Conservation (phyloP, 1,140 invertebrate species). For the Pinna nobilis region DNA sequence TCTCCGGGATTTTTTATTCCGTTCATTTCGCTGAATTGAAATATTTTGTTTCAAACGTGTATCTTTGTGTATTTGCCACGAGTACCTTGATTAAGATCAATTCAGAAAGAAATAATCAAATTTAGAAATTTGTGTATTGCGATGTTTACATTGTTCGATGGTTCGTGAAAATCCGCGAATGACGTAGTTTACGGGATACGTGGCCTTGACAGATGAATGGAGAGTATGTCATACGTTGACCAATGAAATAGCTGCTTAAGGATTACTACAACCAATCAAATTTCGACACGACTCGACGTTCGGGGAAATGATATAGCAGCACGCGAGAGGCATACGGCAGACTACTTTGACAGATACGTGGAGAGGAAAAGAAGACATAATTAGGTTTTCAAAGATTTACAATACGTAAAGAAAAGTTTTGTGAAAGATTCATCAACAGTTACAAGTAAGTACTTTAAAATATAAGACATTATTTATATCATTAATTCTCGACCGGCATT, state of each 20-base stretch:
- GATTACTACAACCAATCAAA: constrained; percentile 16
- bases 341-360: constrained; percentile 16
- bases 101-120: too few relatives aligned
- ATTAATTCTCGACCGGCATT: too few relatives aligned
- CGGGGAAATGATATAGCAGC: not conserved
- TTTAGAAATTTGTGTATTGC: too few relatives aligned
- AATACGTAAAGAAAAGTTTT: not conserved
- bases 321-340: not conserved
- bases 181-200: constrained; percentile 14
- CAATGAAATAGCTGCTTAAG: constrained; percentile 6
- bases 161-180: constrained; percentile 8
- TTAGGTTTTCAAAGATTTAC: too few relatives aligned
- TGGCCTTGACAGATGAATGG: constrained; percentile 17
- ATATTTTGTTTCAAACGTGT: too few relatives aligned
- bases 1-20: too few relatives aligned
- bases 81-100: too few relatives aligned
- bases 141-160: too few relatives aligned
- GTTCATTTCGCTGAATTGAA: too few relatives aligned
- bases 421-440: not conserved
- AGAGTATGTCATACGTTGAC: not conserved
- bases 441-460: too few relatives aligned
- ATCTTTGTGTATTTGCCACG: too few relatives aligned
- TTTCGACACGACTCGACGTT: constrained; percentile 6
- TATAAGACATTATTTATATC: too few relatives aligned
- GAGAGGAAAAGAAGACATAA: constrained; percentile 9